Base-by-base conservation (phyloP, 2,888 invertebrate genomes). In the Erebia ligea region DNA sequence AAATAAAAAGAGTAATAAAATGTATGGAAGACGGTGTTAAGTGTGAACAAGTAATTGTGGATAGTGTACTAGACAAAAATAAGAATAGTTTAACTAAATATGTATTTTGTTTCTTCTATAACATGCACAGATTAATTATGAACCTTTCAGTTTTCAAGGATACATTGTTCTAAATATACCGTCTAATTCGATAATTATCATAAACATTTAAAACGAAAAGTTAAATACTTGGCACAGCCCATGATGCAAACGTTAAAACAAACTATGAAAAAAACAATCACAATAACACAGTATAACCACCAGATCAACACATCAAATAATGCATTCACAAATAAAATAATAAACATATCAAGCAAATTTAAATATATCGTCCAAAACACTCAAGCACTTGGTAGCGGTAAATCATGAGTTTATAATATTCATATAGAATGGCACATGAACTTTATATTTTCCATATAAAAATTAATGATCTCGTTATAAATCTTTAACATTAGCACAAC, bases 301-400 rank as follows among this genome's bases (percentile, higher is more conserved):
- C 83, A 80, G 81, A 79, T 76, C 80, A 79, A 81, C 77, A 84
- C 81, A 84, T 67, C 70, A 72, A 74, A 72, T 75, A 75, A 72
- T 75, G 78, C 68, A 72, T 69, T 66, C 71, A 71, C 42, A 78
- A 80, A 82, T 74, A 82, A 80, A 78, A 83, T 82, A 79, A 77
- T 15, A 62, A 45, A 81, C 83, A 87, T 80, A 87, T 87, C 92
- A 92, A 93, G 92, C 92, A 93, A 93, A 93, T 93, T 93, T 90
- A 92, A 92, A 87, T 91, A 87, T 91, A 92, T 92, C 90, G 81
- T 82, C 82, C 81, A 83, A 80, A 87, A 88, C 85, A 84, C 86
- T 86, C 85, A 92, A 92, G 92, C 92, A 91, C 92, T 92, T 89
- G 85, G 82, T 91, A 90, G 91, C 91, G 64, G 64, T 68, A 91